Evolutionary conservation across 2,113 vertebrate species (phyloP).

Genomic region (Seriola rivoliana): DNA sequence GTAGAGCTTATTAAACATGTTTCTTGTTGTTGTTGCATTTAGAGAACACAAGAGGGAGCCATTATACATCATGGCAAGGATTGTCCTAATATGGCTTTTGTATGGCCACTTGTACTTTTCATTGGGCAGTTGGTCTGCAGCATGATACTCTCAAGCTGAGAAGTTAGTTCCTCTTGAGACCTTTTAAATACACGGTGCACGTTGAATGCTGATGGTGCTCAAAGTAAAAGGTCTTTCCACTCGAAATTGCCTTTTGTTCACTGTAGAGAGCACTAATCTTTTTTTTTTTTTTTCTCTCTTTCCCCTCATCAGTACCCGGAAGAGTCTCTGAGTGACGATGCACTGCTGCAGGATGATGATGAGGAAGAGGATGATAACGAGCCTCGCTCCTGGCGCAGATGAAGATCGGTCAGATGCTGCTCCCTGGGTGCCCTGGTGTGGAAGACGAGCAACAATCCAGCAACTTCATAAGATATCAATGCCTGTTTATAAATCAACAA

Average conservation of each 20-base stretch:
- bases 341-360: constrained; percentile 96
- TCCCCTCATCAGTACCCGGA: constrained; percentile 89
- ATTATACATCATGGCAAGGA: constrained; percentile 22
- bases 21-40: constrained; percentile 13
- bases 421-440: constrained; percentile 12
- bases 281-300: constrained; percentile 5
- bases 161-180: neutral
- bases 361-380: constrained; percentile 98
- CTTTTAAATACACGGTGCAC: constrained; percentile 2
- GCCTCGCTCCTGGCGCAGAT: constrained; percentile 98
- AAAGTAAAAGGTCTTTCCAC: neutral
- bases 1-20: neutral
- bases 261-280: neutral
- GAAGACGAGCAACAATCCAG: constrained; percentile 51
- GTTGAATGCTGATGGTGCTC: neutral
- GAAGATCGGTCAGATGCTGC: constrained; percentile 72
- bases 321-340: constrained; percentile 94
- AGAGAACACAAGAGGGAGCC: constrained; percentile 69
- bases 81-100: neutral
- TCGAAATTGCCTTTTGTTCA: constrained; percentile 18
- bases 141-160: neutral
- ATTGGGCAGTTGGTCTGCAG: constrained; percentile 14
- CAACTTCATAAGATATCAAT: constrained; percentile 69
- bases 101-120: neutral
- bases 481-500: constrained; percentile 55